phyloP scores from a whole-genome alignment of 1,140 invertebrate species.

The Sarcophaga peregrina region DNA sequence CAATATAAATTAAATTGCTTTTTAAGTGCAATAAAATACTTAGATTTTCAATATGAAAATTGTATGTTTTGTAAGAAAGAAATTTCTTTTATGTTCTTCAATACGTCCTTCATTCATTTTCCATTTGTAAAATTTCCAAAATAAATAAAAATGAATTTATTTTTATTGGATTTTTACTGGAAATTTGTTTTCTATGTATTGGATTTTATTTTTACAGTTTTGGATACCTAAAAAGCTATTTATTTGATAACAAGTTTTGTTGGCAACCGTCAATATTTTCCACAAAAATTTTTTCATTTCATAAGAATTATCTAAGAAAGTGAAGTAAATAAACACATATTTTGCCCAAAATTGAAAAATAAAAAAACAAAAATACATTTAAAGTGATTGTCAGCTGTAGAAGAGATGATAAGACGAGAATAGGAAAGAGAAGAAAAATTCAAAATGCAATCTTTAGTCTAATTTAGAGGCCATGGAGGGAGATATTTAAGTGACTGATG shows the following conservation, averaged over 20 bases:
- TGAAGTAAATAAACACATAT: not conserved
- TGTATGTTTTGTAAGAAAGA: conserved; percentile 64
- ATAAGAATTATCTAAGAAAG: not conserved
- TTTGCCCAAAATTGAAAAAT: not conserved
- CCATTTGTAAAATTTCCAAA: conserved; percentile 65
- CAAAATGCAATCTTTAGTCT: too few relatives aligned
- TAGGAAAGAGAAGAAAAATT: too few relatives aligned
- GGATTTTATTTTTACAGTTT: not conserved
- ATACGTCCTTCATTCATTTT: conserved; percentile 31
- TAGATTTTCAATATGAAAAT: conserved; percentile 53
- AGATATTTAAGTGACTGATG: too few relatives aligned
- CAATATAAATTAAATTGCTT: conserved; percentile 37
- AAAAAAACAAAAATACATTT: too few relatives aligned
- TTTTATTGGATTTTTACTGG: conserved; percentile 46
- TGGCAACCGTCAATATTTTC: conserved; percentile 3
- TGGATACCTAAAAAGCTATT: not conserved
- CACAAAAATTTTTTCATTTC: not conserved
- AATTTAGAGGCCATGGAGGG: too few relatives aligned
- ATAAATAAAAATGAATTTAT: conserved; percentile 62
- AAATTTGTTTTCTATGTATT: not conserved
- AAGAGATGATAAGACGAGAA: too few relatives aligned
- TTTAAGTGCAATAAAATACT: conserved; percentile 40
- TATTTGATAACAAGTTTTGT: not conserved
- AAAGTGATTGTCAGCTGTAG: too few relatives aligned
- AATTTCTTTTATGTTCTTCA: conserved; percentile 43